Conservation (phyloP, 1,140 invertebrate genomes). For the Eulimnadia texana region DNA sequence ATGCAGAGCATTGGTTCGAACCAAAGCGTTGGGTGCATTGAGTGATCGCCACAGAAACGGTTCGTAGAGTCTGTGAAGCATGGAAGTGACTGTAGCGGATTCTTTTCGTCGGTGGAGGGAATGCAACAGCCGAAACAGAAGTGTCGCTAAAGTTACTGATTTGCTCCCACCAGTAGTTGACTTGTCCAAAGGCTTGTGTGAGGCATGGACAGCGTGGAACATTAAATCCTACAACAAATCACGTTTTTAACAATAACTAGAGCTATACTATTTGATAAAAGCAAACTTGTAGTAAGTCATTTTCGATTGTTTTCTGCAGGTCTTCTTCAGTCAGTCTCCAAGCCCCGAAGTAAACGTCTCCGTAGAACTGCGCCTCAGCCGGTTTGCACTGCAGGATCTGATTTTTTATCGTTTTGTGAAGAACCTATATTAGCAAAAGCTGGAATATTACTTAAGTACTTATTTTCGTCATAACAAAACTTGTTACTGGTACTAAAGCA, state of each 20-base stretch:
- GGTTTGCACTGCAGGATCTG: not conserved
- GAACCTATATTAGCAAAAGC: no score
- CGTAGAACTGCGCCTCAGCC: not conserved
- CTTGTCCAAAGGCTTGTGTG: not conserved
- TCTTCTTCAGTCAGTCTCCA: not conserved
- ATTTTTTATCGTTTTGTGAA: not conserved
- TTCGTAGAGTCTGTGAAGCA: not conserved
- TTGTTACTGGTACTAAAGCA: not conserved
- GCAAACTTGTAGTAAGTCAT: not conserved
- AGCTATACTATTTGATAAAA: no score
- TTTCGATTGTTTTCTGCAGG: not conserved
- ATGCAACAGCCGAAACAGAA: not conserved
- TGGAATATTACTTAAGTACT: no score
- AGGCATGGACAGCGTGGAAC: not conserved
- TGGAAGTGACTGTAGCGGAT: not conserved
- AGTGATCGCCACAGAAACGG: not conserved
- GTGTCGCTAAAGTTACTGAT: not conserved
- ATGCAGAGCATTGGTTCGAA: not conserved
- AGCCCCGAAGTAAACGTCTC: not conserved
- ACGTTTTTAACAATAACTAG: no score
- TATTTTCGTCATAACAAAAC: not conserved
- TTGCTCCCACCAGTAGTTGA: not conserved
- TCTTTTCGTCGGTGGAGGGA: not conserved
- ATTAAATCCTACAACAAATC: not conserved
- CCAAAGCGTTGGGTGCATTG: not conserved